Conservation (phyloP, 1,140 invertebrate genomes). For the Drosophila pseudoananassae region DNA sequence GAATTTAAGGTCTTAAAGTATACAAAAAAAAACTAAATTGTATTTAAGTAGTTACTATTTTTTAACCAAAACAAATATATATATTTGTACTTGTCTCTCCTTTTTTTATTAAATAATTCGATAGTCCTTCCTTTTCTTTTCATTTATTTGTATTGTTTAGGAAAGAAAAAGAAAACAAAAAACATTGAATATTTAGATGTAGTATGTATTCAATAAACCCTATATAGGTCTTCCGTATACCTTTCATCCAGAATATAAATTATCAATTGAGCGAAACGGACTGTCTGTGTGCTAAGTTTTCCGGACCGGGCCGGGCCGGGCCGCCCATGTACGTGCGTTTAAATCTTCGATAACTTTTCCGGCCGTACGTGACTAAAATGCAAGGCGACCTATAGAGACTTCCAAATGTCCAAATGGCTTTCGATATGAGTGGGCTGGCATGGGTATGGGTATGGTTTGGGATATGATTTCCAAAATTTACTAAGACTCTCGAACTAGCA, state of each 20-base stretch:
- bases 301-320: not conserved
- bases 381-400: constrained; percentile 59
- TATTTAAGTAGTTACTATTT: too few relatives aligned
- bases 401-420: constrained; percentile 38
- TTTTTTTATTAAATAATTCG: too few relatives aligned
- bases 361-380: constrained; percentile 76
- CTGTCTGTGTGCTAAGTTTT: constrained; percentile 32
- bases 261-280: constrained; percentile 21
- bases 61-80: too few relatives aligned
- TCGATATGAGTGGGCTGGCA: constrained; percentile 6
- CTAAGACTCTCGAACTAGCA: not conserved
- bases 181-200: not conserved
- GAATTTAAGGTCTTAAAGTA: too few relatives aligned
- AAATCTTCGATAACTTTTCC: constrained; percentile 79
- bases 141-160: too few relatives aligned
- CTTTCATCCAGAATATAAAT: constrained; percentile 3
- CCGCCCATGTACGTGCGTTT: constrained; percentile 71
- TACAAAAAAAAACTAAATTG: too few relatives aligned
- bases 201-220: not conserved
- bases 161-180: not conserved
- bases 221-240: not conserved
- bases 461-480: constrained; percentile 7
- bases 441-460: not conserved
- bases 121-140: too few relatives aligned
- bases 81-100: too few relatives aligned